phyloP scores from a whole-genome alignment of 35 echinoderm and acorn worm species.

The Acanthaster planci region DNA sequence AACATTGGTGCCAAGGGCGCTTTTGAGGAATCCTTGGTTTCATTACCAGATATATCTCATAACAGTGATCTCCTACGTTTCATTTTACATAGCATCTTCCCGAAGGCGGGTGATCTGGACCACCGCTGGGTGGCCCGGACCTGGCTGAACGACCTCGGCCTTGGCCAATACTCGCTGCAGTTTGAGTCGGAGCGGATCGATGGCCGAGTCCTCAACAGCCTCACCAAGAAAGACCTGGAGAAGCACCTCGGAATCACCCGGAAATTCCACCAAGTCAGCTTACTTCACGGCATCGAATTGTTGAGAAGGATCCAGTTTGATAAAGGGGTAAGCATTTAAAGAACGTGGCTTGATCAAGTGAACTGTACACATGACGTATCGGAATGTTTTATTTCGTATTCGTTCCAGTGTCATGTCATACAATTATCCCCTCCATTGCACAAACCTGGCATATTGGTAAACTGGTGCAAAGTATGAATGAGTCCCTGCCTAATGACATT shows the following conservation, averaged over 20 bases:
- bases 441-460: no score
- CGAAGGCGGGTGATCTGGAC: constrained; percentile 80
- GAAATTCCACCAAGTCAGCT: constrained; percentile 94
- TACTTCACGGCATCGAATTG: constrained; percentile 87
- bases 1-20: no score
- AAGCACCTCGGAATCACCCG: constrained; percentile 80
- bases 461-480: no score
- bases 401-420: no score
- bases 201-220: constrained; percentile 85
- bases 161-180: constrained; percentile 61
- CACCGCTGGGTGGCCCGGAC: constrained; percentile 87
- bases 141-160: constrained; percentile 84
- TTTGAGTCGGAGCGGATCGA: constrained; percentile 90
- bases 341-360: neutral
- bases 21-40: no score
- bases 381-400: no score
- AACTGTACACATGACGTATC: neutral
- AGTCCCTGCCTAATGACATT: no score
- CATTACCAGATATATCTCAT: no score
- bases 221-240: constrained; percentile 89
- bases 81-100: constrained; percentile 45
- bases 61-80: no score
- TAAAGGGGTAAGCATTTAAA: constrained; percentile 66
- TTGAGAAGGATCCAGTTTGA: constrained; percentile 86
- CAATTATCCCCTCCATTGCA: no score